These are phyloP conservation scores for Porphyrio hochstetteri DNA, from an alignment of 2,113 vertebrate species.

Conservation along the genomic window DNA sequence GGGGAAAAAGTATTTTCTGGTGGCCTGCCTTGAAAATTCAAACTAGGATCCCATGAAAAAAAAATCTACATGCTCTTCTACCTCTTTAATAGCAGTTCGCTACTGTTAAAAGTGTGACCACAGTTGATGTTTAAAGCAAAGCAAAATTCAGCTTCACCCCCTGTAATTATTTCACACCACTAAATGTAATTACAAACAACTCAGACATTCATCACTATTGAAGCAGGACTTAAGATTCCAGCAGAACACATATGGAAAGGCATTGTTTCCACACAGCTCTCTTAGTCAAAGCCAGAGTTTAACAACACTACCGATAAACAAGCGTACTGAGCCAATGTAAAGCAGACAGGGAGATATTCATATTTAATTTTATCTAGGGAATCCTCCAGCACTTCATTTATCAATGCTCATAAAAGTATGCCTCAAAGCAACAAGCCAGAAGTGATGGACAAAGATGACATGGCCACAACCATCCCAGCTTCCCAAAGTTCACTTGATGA, in stretches of 20 bases:
- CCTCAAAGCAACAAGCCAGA: background rate
- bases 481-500: background rate
- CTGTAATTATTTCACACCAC: background rate
- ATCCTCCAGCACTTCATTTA: background rate
- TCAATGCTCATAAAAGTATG: background rate
- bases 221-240: background rate
- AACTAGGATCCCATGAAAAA: background rate
- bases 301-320: background rate
- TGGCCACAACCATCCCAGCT: background rate
- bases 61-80: background rate
- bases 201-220: background rate
- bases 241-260: background rate
- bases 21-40: background rate
- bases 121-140: background rate
- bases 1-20: background rate
- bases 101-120: background rate
- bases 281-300: background rate
- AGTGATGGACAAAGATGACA: rapidly evolving
- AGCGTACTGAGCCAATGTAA: background rate
- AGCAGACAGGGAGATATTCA: background rate
- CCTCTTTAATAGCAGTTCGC: background rate
- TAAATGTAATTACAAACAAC: background rate
- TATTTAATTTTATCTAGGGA: background rate
- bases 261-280: background rate
- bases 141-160: background rate